Base-by-base conservation (phyloP, 2,888 invertebrate species). In the Clusia tigrina region DNA sequence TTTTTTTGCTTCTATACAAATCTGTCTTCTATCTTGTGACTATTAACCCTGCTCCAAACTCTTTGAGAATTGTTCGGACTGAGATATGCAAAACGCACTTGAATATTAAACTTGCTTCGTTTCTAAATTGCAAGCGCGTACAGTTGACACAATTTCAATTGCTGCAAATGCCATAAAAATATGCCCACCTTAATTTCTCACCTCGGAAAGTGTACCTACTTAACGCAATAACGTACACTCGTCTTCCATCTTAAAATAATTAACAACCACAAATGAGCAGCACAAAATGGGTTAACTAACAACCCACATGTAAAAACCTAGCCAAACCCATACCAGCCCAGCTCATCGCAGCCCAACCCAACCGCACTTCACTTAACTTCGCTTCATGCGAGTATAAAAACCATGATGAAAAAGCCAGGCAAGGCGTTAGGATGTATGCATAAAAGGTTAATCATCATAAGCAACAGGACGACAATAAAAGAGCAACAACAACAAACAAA, bases 231-330 rank as follows among this genome's bases (percentile, higher is more conserved):
- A n/a, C n/a, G n/a, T n/a, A n/a, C n/a, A n/a, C n/a, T n/a, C n/a
- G n/a, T n/a, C n/a, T n/a, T n/a, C n/a, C n/a, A n/a, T n/a, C 72
- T 72, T 72, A 68, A 69, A 76, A 73, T 74, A 73, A 71, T 76
- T 73, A 70, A 74, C 72, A 72, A 69, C 76, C 72, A 67, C 72
- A 74, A 74, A 67, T 65, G 69, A 15, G n/a, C n/a, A 42, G 42
- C 10, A 42, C 42, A 42, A 42, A 42, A 42, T 42, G n/a, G 42
- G 42, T 42, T 42, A n/a, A 15, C 42, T 42, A 42, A 42, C 42
- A 42, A 42, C 42, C 42, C 42, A 42, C 42, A 42, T 42, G 42
- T 10, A 42, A 42, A 42, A 42, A 6, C 32, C 6, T 3, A 42
- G n/a, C 10, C 42, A 10, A 42, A 32, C 32, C 6, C 32, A 12